Evolutionary conservation across 2,888 invertebrate genomes (phyloP).

Genomic region (Standfussiana lucernea): DNA sequence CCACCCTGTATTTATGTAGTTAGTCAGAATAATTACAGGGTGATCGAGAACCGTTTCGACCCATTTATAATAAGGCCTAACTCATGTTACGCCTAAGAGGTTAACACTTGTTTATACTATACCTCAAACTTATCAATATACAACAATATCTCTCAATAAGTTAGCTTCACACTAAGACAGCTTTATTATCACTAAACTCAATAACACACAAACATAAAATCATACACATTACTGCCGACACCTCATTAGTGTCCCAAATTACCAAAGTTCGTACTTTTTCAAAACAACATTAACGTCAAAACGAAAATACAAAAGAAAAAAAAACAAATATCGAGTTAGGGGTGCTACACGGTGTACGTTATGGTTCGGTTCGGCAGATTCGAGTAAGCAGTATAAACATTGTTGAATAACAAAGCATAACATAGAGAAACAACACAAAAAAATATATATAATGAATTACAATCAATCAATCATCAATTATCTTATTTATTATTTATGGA

Average conservation of each 20-base stretch:
- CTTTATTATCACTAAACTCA: background rate
- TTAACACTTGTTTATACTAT: background rate
- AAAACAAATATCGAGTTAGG: constrained; percentile 14
- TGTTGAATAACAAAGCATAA: background rate
- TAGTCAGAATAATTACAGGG: background rate
- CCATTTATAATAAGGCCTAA: background rate
- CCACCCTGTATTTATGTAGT: background rate
- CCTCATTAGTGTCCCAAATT: constrained; percentile 19
- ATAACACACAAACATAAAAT: background rate
- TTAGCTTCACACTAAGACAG: background rate
- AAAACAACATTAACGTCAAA: constrained; percentile 42
- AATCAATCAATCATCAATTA: too few relatives aligned
- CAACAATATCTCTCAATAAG: constrained; percentile 6
- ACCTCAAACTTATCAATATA: background rate
- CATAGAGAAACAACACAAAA: too few relatives aligned
- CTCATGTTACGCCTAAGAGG: background rate
- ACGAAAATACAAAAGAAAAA: constrained; percentile 26
- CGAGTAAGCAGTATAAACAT: background rate
- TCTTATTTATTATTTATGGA: too few relatives aligned
- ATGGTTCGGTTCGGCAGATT: background rate
- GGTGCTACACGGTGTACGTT: background rate
- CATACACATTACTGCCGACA: constrained; percentile 4
- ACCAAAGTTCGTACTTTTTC: constrained; percentile 6
- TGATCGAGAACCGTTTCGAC: background rate
- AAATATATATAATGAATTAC: too few relatives aligned